These are phyloP conservation scores for Halichoeres trimaculatus DNA, from an alignment of 2,113 vertebrate genomes.

Conservation along the genomic window DNA sequence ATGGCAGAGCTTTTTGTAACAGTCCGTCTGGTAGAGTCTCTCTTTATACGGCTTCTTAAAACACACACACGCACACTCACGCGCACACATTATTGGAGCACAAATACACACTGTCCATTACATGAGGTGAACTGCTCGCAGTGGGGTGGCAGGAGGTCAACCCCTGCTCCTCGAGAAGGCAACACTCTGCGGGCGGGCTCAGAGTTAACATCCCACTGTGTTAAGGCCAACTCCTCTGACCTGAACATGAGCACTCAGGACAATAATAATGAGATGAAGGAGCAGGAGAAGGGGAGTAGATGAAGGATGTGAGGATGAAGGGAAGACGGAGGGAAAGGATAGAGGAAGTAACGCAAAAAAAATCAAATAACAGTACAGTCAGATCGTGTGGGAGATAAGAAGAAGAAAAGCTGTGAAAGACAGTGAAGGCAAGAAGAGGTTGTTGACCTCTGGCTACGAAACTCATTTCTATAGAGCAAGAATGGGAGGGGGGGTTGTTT, in stretches of 20 bases:
- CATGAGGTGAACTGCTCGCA: slow-evolving; percentile 25
- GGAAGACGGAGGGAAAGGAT: neutral
- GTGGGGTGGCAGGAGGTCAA: slow-evolving; percentile 36
- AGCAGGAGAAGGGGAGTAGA: slow-evolving; percentile 5
- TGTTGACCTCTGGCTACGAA: slow-evolving; percentile 74
- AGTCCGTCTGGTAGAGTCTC: slow-evolving; percentile 12
- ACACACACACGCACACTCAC: neutral
- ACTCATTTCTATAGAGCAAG: slow-evolving; percentile 53
- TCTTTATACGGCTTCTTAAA: slow-evolving; percentile 17
- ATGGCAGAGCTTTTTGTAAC: slow-evolving; percentile 38
- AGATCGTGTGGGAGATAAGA: slow-evolving; percentile 51
- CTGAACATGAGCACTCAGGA: slow-evolving; percentile 36
- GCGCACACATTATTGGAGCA: neutral
- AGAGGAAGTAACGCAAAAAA: slow-evolving; percentile 20
- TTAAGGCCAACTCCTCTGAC: slow-evolving; percentile 43
- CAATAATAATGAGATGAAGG: slow-evolving; percentile 44
- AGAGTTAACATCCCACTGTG: slow-evolving; percentile 50
- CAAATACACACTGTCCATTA: slow-evolving; percentile 31
- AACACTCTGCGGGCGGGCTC: slow-evolving; percentile 22
- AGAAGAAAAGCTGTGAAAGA: slow-evolving; percentile 50
- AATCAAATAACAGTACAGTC: slow-evolving; percentile 28
- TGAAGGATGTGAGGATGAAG: neutral
- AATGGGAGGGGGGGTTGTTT: slow-evolving; percentile 38
- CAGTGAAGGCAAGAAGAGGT: slow-evolving; percentile 56
- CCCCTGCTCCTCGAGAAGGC: slow-evolving; percentile 32